phyloP scores from a whole-genome alignment of 2,113 vertebrate species.

The Chrysochloris asiatica region DNA sequence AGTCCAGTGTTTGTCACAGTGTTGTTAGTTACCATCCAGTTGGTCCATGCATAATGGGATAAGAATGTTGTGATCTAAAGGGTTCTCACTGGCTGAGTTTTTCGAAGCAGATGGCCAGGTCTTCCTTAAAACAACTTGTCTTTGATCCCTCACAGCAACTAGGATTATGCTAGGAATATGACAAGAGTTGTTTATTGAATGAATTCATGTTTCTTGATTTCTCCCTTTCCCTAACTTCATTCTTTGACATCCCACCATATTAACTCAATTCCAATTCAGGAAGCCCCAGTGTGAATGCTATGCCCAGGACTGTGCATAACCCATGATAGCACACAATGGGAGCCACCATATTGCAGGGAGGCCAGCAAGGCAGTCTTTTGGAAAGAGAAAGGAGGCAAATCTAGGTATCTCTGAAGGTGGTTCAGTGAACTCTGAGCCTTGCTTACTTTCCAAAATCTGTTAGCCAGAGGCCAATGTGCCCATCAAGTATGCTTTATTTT shows the following conservation, averaged over 20 bases:
- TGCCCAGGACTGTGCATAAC: neutral
- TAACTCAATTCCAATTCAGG: rapidly evolving
- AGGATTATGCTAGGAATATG: rapidly evolving
- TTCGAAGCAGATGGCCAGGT: neutral
- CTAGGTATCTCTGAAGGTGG: no score
- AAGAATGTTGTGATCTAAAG: neutral
- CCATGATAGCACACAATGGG: neutral
- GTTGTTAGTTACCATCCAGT: neutral
- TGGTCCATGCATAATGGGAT: neutral
- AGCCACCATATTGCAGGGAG: no score
- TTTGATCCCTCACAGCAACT: neutral
- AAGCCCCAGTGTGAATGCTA: neutral
- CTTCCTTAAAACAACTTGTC: neutral
- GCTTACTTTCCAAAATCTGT: no score
- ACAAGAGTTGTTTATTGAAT: neutral
- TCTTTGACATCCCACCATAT: neutral
- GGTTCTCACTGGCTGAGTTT: neutral
- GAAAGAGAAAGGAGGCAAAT: no score
- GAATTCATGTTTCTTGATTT: neutral
- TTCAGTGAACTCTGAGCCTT: rapidly evolving
- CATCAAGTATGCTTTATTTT: neutral
- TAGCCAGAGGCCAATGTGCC: no score
- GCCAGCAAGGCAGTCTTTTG: rapidly evolving
- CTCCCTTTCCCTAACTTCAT: neutral
- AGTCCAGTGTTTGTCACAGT: neutral